phyloP scores from a whole-genome alignment of 92 coral and sea anemone species.

The Heteractis magnifica region DNA sequence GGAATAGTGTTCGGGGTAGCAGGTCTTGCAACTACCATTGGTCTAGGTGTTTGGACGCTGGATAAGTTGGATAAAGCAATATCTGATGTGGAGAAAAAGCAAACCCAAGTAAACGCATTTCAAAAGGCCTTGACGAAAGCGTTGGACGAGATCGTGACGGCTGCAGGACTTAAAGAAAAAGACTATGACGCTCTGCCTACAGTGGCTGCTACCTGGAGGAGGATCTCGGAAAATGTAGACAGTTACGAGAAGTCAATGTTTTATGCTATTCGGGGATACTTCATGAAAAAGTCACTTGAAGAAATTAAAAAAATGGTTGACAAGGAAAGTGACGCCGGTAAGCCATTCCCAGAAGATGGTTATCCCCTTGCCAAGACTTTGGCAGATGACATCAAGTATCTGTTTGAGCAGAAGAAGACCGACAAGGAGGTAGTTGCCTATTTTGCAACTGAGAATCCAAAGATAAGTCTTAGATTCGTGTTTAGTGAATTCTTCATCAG shows the following conservation, averaged over 20 bases:
- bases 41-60: conserved; percentile 53
- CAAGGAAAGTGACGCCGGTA: conserved; percentile 38
- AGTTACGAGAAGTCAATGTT: conserved; percentile 41
- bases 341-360: conserved; percentile 53
- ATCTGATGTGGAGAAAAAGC: conserved; percentile 46
- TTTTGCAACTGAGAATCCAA: conserved; percentile 43
- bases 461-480: conserved; percentile 35
- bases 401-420: conserved; percentile 36
- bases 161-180: conserved; percentile 39
- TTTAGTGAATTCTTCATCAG: conserved; percentile 45
- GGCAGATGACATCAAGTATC: conserved; percentile 44
- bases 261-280: conserved; percentile 50
- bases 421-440: conserved; percentile 53
- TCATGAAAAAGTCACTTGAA: conserved; percentile 32
- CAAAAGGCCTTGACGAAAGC: conserved; percentile 30
- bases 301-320: conserved; percentile 36
- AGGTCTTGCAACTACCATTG: conserved; percentile 56
- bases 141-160: conserved; percentile 14
- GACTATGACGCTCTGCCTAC: conserved; percentile 22
- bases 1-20: conserved; percentile 57
- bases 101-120: conserved; percentile 32
- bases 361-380: conserved; percentile 51
- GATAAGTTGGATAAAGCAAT: conserved; percentile 49
- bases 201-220: conserved; percentile 46
- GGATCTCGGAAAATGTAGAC: conserved; percentile 47